These are phyloP conservation scores for Epinephelus lanceolatus DNA, from an alignment of 2,113 vertebrate species.

Conservation along the genomic window DNA sequence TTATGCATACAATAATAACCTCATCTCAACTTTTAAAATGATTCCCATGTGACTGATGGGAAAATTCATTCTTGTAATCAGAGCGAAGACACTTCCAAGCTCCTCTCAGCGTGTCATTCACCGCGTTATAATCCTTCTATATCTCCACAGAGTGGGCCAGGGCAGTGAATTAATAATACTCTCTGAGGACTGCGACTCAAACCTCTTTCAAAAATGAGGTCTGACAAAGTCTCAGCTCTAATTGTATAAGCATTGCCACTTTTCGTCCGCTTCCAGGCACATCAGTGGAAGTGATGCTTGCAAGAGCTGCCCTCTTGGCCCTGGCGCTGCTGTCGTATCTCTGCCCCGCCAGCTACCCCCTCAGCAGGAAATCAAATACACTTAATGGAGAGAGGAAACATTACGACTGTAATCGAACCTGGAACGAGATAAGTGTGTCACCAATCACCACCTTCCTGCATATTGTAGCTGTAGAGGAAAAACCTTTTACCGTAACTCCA, in stretches of 20 bases:
- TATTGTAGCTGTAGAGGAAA: slow-evolving; percentile 46
- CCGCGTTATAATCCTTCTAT: slow-evolving; percentile 63
- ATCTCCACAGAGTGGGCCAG: slow-evolving; percentile 59
- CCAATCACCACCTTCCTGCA: slow-evolving; percentile 72
- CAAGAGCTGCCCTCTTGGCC: slow-evolving; percentile 73
- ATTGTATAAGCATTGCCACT: slow-evolving; percentile 79
- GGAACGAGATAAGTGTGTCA: slow-evolving; percentile 75
- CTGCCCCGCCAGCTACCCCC: slow-evolving; percentile 55
- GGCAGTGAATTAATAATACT: slow-evolving; percentile 75
- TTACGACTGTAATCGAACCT: slow-evolving; percentile 78
- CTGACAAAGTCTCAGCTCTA: slow-evolving; percentile 77
- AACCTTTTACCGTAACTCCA: slow-evolving; percentile 61
- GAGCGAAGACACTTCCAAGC: slow-evolving; percentile 40
- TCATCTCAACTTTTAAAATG: slow-evolving; percentile 34
- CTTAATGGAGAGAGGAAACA: slow-evolving; percentile 83
- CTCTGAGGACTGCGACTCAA: slow-evolving; percentile 70
- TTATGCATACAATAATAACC: background rate
- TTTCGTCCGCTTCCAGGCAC: slow-evolving; percentile 64
- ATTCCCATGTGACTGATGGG: slow-evolving; percentile 47
- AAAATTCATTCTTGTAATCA: slow-evolving; percentile 62
- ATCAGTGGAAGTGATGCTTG: slow-evolving; percentile 74
- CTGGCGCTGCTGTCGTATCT: slow-evolving; percentile 60
- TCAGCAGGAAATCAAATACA: slow-evolving; percentile 83
- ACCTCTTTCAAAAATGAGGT: slow-evolving; percentile 81
- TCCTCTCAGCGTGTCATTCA: slow-evolving; percentile 60